A percentile compares a stretch with the other conserved stretches of the same genome.
Evolutionary conservation across 1,140 invertebrate genomes (phyloP).

Genomic region (Brachionus rotundiformis): DNA sequence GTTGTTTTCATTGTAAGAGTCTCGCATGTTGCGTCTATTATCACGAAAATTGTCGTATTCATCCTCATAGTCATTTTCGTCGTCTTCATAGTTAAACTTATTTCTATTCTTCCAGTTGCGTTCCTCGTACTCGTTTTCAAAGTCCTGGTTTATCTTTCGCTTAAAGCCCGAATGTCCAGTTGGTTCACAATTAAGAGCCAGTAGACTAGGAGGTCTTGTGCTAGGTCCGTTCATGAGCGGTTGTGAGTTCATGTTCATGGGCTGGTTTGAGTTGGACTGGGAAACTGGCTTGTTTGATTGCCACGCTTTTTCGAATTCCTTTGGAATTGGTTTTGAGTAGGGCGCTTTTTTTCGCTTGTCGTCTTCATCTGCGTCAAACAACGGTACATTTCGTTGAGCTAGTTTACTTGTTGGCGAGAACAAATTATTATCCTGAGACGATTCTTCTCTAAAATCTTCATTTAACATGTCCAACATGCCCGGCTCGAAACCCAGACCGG

Average conservation of each 20-base stretch:
- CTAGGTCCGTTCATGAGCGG: constrained; percentile 2
- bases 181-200: constrained; percentile 22
- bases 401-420: background rate
- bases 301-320: constrained; percentile 47
- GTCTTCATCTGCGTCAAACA: constrained; percentile 24
- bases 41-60: constrained; percentile 1
- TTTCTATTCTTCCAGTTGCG: constrained; percentile 33
- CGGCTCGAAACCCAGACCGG: constrained; percentile 37
- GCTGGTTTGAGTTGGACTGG: constrained; percentile 8
- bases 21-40: background rate
- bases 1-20: constrained; percentile 11
- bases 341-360: constrained; percentile 26
- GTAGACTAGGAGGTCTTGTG: background rate
- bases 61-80: background rate
- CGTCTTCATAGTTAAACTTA: constrained; percentile 5
- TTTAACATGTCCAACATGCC: constrained; percentile 30
- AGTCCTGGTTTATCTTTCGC: constrained; percentile 31
- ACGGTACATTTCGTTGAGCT: background rate
- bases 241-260: constrained; percentile 9
- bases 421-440: background rate
- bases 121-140: background rate
- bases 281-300: constrained; percentile 15
- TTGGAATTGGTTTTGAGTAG: constrained; percentile 44
- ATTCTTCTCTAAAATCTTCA: constrained; percentile 38
- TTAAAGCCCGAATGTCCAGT: background rate